Percentiles rank a stretch among this genome's conserved stretches.
These are phyloP conservation scores for Anoplophora glabripennis DNA, from an alignment of 1,140 invertebrate genomes.

Conservation along the genomic window DNA sequence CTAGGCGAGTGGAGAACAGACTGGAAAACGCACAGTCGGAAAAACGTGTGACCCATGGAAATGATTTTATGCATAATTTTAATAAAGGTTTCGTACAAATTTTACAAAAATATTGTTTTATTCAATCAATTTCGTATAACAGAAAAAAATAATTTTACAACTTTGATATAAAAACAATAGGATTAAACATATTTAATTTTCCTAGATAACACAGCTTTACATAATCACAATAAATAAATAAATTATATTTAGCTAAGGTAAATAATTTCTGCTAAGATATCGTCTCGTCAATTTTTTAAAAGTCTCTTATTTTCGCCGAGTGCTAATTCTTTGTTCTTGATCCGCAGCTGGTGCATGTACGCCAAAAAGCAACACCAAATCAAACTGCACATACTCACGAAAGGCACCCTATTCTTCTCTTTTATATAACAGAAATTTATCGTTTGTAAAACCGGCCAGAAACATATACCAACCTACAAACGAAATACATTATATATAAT, in stretches of 20 bases:
- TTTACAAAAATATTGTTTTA: neutral
- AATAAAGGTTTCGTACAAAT: neutral
- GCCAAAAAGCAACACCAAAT: constrained; percentile 83
- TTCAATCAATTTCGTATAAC: neutral
- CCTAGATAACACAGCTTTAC: no score
- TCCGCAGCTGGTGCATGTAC: constrained; percentile 77
- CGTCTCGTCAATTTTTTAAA: neutral
- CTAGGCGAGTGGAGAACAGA: constrained; percentile 51
- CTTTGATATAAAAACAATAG: no score
- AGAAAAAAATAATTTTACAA: no score
- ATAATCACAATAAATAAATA: no score
- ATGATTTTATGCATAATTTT: neutral
- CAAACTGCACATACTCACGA: constrained; percentile 78
- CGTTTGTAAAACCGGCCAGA: constrained; percentile 81
- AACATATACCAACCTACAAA: constrained; percentile 71
- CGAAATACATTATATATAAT: no score
- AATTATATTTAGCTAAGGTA: neutral
- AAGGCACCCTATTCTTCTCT: constrained; percentile 77
- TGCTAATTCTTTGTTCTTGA: constrained; percentile 42
- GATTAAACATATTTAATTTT: no score
- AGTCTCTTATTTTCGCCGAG: constrained; percentile 3
- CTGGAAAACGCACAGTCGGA: constrained; percentile 22
- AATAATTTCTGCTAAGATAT: neutral
- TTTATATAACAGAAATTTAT: constrained; percentile 76
- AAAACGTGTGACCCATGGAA: constrained; percentile 9